Evolutionary conservation across 2,797 vertebrate genomes (phyloP).

Genomic region (Phataginus tetradactyla): DNA sequence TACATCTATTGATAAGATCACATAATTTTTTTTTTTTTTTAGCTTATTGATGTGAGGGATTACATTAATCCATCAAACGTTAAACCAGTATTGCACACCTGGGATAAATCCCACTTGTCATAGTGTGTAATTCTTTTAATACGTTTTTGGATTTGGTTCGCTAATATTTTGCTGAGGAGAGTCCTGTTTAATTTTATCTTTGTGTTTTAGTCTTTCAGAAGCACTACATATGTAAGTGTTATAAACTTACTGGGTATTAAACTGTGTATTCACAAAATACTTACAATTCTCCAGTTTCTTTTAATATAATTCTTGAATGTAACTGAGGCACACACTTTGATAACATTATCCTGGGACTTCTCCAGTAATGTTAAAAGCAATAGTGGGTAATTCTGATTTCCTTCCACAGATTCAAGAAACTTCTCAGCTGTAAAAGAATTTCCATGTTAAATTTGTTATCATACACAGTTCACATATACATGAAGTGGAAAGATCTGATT

Average conservation of each 20-base stretch:
- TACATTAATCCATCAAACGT: background rate
- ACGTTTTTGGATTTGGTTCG: background rate
- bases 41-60: background rate
- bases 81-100: background rate
- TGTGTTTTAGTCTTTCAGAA: background rate
- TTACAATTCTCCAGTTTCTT: slow-evolving; percentile 99
- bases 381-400: slow-evolving; percentile 96
- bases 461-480: background rate
- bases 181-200: slow-evolving; percentile 20
- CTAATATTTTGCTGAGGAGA: background rate
- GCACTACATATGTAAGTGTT: background rate
- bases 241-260: background rate
- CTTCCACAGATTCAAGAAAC: slow-evolving; percentile 98
- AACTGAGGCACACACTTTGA: slow-evolving; percentile 97
- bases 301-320: slow-evolving; percentile 99
- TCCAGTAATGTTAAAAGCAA: slow-evolving; percentile 95
- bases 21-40: background rate
- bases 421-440: slow-evolving; percentile 93
- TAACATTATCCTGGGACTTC: slow-evolving; percentile 97
- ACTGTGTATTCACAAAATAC: slow-evolving; percentile 84
- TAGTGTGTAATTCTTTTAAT: background rate
- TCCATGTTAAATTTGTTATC: slow-evolving; percentile 39
- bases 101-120: background rate
- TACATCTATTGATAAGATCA: background rate
- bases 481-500: too few species aligned